Conservation (phyloP, 2,113 vertebrate genomes). For the Pogonocichla stellata region DNA sequence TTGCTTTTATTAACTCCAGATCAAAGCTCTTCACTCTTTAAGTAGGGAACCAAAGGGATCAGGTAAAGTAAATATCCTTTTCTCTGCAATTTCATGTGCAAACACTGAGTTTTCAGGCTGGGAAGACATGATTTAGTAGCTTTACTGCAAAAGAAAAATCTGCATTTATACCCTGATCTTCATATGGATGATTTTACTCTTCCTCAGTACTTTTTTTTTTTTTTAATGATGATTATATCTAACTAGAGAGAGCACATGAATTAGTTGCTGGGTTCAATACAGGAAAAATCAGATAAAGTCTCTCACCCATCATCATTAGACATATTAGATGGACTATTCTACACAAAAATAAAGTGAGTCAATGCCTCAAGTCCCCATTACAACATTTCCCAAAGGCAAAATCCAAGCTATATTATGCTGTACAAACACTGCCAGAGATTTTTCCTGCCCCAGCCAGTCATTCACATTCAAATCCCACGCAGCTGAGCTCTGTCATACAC, state of each 20-base stretch:
- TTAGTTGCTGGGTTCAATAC: not conserved
- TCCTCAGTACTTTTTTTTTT: not conserved
- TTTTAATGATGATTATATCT: not conserved
- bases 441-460: not conserved
- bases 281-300: not conserved
- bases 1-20: not conserved
- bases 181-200: not conserved
- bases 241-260: not conserved
- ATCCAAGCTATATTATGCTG: not conserved
- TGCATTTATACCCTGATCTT: not conserved
- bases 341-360: not conserved
- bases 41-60: not conserved
- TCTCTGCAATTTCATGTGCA: slow-evolving; percentile 16
- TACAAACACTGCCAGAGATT: not conserved
- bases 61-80: slow-evolving; percentile 10
- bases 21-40: slow-evolving; percentile 19
- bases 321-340: not conserved
- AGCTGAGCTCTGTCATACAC: not conserved
- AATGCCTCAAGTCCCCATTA: not conserved
- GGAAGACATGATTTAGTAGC: not conserved
- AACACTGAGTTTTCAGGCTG: not conserved
- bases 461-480: not conserved
- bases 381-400: not conserved
- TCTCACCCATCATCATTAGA: not conserved
- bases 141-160: not conserved